phyloP scores from a whole-genome alignment of 1,140 invertebrate genomes.

The Coboldia fuscipes region DNA sequence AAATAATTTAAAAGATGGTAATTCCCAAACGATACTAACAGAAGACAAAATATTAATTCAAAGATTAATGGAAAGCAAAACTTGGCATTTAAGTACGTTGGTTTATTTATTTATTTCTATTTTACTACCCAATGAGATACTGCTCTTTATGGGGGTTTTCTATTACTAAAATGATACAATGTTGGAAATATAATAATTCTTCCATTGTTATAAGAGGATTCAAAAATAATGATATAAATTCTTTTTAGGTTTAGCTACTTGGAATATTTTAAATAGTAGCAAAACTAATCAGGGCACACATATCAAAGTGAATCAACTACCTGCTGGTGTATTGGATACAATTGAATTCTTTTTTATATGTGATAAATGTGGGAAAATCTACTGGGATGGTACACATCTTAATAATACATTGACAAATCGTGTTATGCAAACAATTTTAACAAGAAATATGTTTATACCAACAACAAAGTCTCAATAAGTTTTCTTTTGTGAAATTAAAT shows the following conservation, averaged over 20 bases:
- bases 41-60: conserved; percentile 13
- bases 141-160: too few species aligned
- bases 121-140: conserved; percentile 10
- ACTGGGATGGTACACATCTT: conserved; percentile 38
- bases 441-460: neutral
- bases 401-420: conserved; percentile 11
- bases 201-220: conserved; percentile 24
- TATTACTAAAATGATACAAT: conserved; percentile 16
- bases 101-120: conserved; percentile 5
- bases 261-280: neutral
- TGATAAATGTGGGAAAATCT: conserved; percentile 34
- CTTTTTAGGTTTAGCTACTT: conserved; percentile 31
- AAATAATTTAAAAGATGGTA: conserved; percentile 9
- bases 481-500: neutral
- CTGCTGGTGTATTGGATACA: neutral
- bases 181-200: conserved; percentile 21
- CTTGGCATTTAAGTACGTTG: conserved; percentile 9
- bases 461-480: neutral
- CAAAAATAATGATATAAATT: conserved; percentile 24
- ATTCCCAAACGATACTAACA: conserved; percentile 1
- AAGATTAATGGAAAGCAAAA: conserved; percentile 7
- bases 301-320: neutral
- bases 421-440: neutral
- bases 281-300: neutral
- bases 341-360: neutral